Base-by-base conservation (phyloP, 2,113 vertebrate species). In the Propithecus coquereli region DNA sequence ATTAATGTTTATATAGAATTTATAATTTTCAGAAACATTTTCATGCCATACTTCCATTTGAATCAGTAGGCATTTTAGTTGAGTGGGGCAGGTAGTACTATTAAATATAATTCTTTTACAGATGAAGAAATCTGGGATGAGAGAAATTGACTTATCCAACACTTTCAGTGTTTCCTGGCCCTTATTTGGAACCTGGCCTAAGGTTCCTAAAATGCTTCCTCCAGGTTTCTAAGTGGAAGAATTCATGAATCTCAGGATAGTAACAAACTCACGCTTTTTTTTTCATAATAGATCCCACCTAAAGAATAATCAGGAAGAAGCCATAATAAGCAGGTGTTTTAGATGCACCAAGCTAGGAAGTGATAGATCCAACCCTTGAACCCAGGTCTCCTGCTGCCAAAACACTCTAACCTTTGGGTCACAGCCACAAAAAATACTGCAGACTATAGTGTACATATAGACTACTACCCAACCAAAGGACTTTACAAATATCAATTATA, bases 11-110 rank as follows among this genome's bases (percentile, higher is more conserved):
- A 47, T 16, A 93, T 3, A 89, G 63, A 90, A 54, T 76, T 86
- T 50, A n/a, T 50, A 76, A 52, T 89, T 94, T 88, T 95, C 30
- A 89, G 47, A 94, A 82, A 85, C 22, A 81, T 87, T 77, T 94
- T 70, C 82, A 92, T n/a, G 79, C 7, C 2, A 93, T 70, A 18
- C 16, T 68, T 95, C 71, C 71, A 93, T 71, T 83, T 86, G 82
- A 80, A 85, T 91, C 30, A 88, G 68, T 4, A 70, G 25, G 11
- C 47, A 70, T 34, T 83, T 87, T 52, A 91, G 40, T 57, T 94
- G 73, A 23, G 18, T n/a, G 57, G 74, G 50, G 20, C 4, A 83
- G 11, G 14, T 43, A 73, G 43, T 43, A 43, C 84, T 74, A 63
- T 27, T 57, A 57, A 57, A 63, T 50, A 45, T 66, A 68, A 82